phyloP scores from a whole-genome alignment of 2,888 invertebrate species.

The Theretra japonica region DNA sequence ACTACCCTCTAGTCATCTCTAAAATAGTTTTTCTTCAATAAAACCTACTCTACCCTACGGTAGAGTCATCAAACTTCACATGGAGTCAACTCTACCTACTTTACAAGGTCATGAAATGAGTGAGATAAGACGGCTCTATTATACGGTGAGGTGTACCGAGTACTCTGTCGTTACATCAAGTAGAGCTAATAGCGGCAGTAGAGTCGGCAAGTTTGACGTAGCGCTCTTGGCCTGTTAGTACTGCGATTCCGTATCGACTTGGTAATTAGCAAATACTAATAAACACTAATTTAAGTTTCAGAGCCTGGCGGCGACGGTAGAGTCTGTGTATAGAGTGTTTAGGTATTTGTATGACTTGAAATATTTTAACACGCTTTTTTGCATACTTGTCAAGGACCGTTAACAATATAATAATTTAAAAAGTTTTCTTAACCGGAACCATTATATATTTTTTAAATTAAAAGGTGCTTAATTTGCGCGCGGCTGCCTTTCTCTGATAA shows the following conservation, averaged over 20 bases:
- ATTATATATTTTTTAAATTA: no score
- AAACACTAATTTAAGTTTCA: neutral
- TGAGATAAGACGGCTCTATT: neutral
- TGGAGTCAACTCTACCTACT: neutral
- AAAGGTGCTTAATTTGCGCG: no score
- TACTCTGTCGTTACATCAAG: neutral
- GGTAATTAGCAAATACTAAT: slow-evolving; percentile 3
- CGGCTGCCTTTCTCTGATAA: no score
- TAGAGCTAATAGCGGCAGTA: neutral
- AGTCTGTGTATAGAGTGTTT: neutral
- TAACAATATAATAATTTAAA: no score
- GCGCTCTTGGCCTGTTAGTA: neutral
- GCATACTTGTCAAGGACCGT: no score
- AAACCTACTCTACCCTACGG: no score
- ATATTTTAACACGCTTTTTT: no score
- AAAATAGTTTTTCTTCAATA: no score
- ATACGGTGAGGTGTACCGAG: neutral
- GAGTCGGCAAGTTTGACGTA: neutral
- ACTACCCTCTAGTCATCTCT: no score
- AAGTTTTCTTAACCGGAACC: no score
- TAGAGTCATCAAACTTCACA: neutral
- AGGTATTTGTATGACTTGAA: neutral
- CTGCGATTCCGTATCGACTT: neutral
- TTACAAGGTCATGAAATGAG: neutral
- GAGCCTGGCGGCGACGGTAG: neutral